Evolutionary conservation across 2,797 vertebrate species (phyloP), one percentile per base, ranked within the genome.

Genomic region (Semaprochilodus insignis): DNA sequence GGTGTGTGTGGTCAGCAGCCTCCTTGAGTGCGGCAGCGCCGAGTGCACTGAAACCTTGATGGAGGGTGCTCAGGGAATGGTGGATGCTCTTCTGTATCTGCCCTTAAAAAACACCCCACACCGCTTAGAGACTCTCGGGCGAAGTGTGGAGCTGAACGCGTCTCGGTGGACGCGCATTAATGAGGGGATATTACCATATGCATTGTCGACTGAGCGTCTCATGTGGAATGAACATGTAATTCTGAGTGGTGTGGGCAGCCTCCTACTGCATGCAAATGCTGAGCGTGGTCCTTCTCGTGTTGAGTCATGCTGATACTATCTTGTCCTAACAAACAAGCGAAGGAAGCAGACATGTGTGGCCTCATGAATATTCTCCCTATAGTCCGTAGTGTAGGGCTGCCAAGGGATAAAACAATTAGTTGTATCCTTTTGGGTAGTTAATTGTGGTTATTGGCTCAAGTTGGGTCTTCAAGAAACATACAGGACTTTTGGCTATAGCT

Each of bases 251-350:
- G 73, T 77, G 17, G 40, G 74, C 36, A 62, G 74, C 21, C 23
- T 82, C 73, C 80, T 31, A 70, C 80, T 21, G n/a, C 34, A 75
- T 60, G 73, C 73, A 75, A 75, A 75, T 75, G 73, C 27, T 16
- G 34, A 74, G 73, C 13, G 13, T 34, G 55, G 34, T 44, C 57
- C 57, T 23, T 23, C 31, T 60, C 54, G 0, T 23, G 73, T 60
- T 60, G 73, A 75, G 19, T 60, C 73, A 59, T 15, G 2, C 54
- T 74, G 27, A 31, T 59, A 36, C 19, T 36, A 21, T 74, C 55
- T 59, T 40, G 73, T 60, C 34, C 31, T 59, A n/a, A 74, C 73
- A 75, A 60, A 75, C 73, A 75, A 59, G 34, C 34, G 23, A 15
- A 16, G 31, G 25, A 72, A 31, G 44, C 10, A 48, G 44, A 48